phyloP scores from a whole-genome alignment of 2,888 invertebrate genomes.

The Chirona hameri region DNA sequence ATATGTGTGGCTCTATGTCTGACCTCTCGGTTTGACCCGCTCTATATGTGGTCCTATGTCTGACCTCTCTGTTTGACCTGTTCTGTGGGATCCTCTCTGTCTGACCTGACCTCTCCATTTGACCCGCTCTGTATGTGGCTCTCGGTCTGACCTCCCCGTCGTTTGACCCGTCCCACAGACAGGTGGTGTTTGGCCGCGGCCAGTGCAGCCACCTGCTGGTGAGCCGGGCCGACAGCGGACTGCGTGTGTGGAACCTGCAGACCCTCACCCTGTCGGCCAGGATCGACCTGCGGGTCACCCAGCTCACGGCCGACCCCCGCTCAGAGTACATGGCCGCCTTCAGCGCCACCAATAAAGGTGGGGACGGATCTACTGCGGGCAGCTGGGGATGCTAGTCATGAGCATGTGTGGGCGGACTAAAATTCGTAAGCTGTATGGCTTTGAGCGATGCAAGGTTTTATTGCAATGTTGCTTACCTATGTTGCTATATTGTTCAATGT shows the following conservation, averaged over 20 bases:
- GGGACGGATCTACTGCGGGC: constrained; percentile 45
- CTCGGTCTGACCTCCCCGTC: neutral
- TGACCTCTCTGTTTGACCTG: no score
- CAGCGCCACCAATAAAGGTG: constrained; percentile 61
- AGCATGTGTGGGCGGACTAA: no score
- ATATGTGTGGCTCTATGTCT: neutral
- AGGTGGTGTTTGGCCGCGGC: constrained; percentile 6
- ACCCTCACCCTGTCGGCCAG: constrained; percentile 67
- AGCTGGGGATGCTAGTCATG: neutral
- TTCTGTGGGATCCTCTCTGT: no score
- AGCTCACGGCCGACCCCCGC: constrained; percentile 57
- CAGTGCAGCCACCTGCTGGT: constrained; percentile 48
- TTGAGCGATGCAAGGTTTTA: no score
- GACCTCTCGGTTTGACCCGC: neutral
- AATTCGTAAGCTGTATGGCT: no score
- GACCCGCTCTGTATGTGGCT: neutral
- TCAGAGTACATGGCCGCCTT: constrained; percentile 65
- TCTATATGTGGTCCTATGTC: no score
- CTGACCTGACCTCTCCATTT: no score
- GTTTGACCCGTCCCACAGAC: neutral
- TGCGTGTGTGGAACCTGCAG: constrained; percentile 69
- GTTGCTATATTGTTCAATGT: no score
- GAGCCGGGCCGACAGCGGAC: constrained; percentile 55
- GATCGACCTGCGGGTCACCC: constrained; percentile 54
- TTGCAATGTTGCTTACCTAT: no score